phyloP scores from a whole-genome alignment of 2,113 vertebrate genomes.

The Macaca nemestrina region DNA sequence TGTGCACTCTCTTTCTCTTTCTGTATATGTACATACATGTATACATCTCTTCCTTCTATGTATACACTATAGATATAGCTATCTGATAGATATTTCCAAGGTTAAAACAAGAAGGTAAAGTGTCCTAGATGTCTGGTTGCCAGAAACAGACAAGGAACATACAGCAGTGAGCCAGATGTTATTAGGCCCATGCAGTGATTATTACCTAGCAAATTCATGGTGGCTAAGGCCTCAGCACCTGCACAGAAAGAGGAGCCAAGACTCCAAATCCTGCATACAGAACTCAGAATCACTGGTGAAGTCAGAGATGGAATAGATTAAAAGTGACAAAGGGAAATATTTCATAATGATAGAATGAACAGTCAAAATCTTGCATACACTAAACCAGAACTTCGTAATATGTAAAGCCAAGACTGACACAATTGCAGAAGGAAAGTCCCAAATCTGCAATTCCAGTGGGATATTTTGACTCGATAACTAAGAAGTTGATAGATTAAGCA shows the following conservation, averaged over 20 bases:
- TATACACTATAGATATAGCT: not conserved
- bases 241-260: not conserved
- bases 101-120: not conserved
- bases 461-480: not conserved
- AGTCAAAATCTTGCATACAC: not conserved
- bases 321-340: not conserved
- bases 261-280: not conserved
- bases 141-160: not conserved
- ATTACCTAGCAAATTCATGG: not conserved
- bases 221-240: not conserved
- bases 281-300: not conserved
- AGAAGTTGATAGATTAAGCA: not conserved
- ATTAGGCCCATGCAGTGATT: not conserved
- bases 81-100: not conserved
- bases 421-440: not conserved
- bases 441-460: not conserved
- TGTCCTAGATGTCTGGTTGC: not conserved
- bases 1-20: not conserved
- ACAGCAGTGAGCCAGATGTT: not conserved
- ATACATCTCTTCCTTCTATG: not conserved
- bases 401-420: not conserved
- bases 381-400: not conserved
- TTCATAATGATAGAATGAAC: slow-evolving; percentile 1
- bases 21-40: not conserved
- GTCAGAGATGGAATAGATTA: not conserved